Conservation (phyloP, 2,797 vertebrate genomes). For the Parauchenoglanis punctatus region DNA sequence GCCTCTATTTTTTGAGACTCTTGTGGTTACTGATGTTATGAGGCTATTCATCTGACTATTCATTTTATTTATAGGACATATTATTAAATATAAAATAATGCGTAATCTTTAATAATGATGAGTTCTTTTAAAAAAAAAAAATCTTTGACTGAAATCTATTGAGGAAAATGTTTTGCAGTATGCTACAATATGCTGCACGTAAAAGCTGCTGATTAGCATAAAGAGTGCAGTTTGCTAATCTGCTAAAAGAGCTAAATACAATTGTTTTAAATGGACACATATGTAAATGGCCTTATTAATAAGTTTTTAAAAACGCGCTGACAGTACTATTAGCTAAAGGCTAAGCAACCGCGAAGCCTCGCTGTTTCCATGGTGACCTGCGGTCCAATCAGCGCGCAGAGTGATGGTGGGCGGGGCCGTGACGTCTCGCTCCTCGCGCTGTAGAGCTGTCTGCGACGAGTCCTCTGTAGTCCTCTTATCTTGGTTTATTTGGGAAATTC, state of each 20-base stretch:
- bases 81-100: not conserved
- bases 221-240: not conserved
- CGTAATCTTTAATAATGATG: not conserved
- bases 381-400: slow-evolving; percentile 12
- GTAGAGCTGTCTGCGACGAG: not conserved
- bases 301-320: not conserved
- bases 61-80: not conserved
- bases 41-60: not conserved
- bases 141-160: not conserved
- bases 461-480: not conserved
- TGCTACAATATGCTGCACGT: too few relatives aligned
- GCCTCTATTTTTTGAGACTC: not conserved
- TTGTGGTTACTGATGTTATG: not conserved
- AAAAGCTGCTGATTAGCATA: not conserved
- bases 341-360: not conserved
- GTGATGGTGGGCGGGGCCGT: not conserved
- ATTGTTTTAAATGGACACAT: not conserved
- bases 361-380: not conserved
- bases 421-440: not conserved
- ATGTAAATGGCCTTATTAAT: not conserved
- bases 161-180: not conserved
- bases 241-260: not conserved
- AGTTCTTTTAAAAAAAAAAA: not conserved
- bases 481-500: not conserved
- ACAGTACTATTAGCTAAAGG: not conserved